A percentile compares a stretch with the other conserved stretches of the same genome.
Evolutionary conservation across 2,113 vertebrate species (phyloP).

Genomic region (Misgurnus mizolepis): DNA sequence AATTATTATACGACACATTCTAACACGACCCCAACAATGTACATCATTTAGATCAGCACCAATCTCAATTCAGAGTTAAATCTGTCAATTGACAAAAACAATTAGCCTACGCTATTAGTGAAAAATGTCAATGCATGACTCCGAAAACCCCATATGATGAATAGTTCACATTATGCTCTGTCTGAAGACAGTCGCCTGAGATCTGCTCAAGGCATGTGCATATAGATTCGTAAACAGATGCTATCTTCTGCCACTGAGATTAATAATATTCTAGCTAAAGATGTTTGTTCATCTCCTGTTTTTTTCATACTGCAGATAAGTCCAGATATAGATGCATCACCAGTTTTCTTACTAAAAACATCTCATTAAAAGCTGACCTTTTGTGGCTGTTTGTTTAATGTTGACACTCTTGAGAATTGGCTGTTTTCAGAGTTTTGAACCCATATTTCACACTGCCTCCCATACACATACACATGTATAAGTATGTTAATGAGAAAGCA

Average conservation of each 20-base stretch:
- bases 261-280: neutral
- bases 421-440: slow-evolving; percentile 31
- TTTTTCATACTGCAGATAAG: neutral
- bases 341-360: slow-evolving; percentile 25
- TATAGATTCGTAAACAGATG: slow-evolving; percentile 23
- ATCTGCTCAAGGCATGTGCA: slow-evolving; percentile 18
- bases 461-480: neutral
- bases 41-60: neutral
- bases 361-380: slow-evolving; percentile 53
- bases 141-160: neutral
- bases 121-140: slow-evolving; percentile 6
- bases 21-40: neutral
- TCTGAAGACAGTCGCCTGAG: slow-evolving; percentile 24
- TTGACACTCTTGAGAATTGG: slow-evolving; percentile 7
- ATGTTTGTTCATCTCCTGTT: too few relatives aligned
- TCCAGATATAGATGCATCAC: slow-evolving; percentile 14
- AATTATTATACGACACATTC: neutral
- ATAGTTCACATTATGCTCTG: neutral
- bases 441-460: slow-evolving; percentile 9
- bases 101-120: neutral
- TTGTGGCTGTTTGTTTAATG: slow-evolving; percentile 30
- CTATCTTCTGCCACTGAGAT: slow-evolving; percentile 2
- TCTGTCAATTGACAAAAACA: neutral
- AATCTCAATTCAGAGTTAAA: neutral
- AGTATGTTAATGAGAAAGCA: neutral